Evolutionary conservation across 2,113 vertebrate species (phyloP), one percentile per base, ranked within the genome.

Genomic region (Brachirus orientalis): DNA sequence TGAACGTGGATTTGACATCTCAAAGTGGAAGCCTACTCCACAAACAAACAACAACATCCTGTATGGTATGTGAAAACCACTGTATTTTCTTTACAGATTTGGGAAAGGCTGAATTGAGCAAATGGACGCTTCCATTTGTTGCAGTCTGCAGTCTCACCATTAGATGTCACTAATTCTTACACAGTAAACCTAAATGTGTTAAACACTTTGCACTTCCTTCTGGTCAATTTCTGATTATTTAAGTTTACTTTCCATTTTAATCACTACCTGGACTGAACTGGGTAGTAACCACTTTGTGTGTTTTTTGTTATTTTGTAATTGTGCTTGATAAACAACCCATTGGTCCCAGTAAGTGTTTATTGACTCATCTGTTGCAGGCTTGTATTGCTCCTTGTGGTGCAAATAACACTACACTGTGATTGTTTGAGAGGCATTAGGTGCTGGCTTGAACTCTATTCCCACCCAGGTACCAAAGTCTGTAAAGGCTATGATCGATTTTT

Each of bases 331-430:
- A 86, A 83, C 81, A 85, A 59, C 75, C 69, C 22, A 40, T 62
- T 81, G 79, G 69, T 64, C 63, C 65, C 56, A 73, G 69, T 83
- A 88, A 83, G 75, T 73, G 69, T 85, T 81, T 83, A 89, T 85
- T 88, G 84, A 86, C 83, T 75, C 52, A 62, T 79, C 66, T 80
- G 48, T 75, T 69, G 14, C 55, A 70, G 52, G 82, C 55, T 68
- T 41, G 55, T 57, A 68, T 68, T 60, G 63, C 60, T 62, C 22
- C 73, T 76, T 28, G 14, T 18, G 45, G 48, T 58, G 68, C 58
- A 28, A 52, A 46, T 46, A 68, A 63, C 67, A 28, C 28, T 28
- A 28, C 6, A 66, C 65, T 54, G 52, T 65, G 68, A 48, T 59
- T 56, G 50, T 75, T 75, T 40, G 44, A 71, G 76, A 73, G 55